phyloP scores from a whole-genome alignment of 1,140 invertebrate genomes.

The Anastatus disparis region DNA sequence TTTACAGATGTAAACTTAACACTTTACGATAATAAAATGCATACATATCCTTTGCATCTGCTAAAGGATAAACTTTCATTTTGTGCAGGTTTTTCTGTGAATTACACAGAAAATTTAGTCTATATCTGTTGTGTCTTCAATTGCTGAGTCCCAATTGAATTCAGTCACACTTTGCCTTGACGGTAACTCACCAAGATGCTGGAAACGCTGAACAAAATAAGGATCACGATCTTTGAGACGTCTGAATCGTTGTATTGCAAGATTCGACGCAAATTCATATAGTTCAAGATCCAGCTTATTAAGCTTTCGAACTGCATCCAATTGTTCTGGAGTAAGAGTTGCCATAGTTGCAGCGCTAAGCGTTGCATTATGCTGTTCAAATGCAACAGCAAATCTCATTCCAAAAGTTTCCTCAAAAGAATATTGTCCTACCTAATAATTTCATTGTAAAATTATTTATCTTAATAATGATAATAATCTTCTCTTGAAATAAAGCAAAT shows the following conservation, averaged over 20 bases:
- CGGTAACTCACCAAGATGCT: constrained; percentile 81
- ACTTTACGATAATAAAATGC: constrained; percentile 28
- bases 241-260: constrained; percentile 86
- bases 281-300: constrained; percentile 93
- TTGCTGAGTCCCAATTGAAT: constrained; percentile 87
- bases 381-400: constrained; percentile 87
- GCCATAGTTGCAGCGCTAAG: constrained; percentile 81
- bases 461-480: neutral
- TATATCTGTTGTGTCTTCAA: constrained; percentile 75
- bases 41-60: neutral
- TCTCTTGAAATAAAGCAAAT: neutral
- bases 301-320: constrained; percentile 79
- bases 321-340: constrained; percentile 77
- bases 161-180: constrained; percentile 77
- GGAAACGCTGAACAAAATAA: constrained; percentile 83
- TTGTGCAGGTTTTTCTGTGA: constrained; percentile 37
- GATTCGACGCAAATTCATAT: constrained; percentile 91
- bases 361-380: constrained; percentile 91
- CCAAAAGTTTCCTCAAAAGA: constrained; percentile 98
- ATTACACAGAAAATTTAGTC: constrained; percentile 49
- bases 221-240: constrained; percentile 81
- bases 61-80: constrained; percentile 27
- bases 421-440: constrained; percentile 88
- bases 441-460: too few species aligned
- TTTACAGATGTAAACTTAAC: constrained; percentile 23